Base-by-base conservation (phyloP, 2,113 vertebrate genomes). In the Oryzias woworae region DNA sequence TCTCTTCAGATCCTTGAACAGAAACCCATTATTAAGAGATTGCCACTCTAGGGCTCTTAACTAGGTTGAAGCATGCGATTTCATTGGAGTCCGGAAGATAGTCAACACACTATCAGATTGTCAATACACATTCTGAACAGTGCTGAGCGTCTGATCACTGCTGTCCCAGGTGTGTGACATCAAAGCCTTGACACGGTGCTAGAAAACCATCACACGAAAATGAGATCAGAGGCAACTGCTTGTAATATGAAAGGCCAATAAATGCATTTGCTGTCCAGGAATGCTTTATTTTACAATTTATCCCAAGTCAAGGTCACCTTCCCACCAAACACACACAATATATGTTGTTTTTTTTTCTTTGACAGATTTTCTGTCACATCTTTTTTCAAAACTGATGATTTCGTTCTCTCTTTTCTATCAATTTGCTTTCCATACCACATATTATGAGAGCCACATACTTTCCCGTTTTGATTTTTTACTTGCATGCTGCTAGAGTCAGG, bases 21-120 rank as follows among this genome's bases (percentile, higher is more conserved):
- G 63, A 62, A 74, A 71, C 81, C 75, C 62, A 78, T 73, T 62
- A 85, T 84, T 84, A 83, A 74, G 84, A 82, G 58, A 78, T 69
- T 42, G 26, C 66, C 82, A 70, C 73, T 81, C 54, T 54, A 64
- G 67, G 77, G 67, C 78, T 78, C 75, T 89, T 78, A 80, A 84
- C 80, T 72, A 67, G 69, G 59, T 62, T 73, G 53, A 81, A 84
- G 73, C 71, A 72, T 75, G 73, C 57, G 61, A 81, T 88, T 81
- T 76, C 77, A 82, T 46, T 68, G 75, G 52, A 62, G 63, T 49
- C 63, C 26, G 13, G 18, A 46, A 78, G 50, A 77, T 62, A 62
- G 80, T 65, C 69, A 71, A 75, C 76, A 62, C 70, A 26, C 66
- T 49, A 80, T 83, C 72, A 72, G 58, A 62, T 61, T 67, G 67